Conservation (phyloP, 37 sponge, comb jelly and placozoan species). For the Trichoplax adhaerens region DNA sequence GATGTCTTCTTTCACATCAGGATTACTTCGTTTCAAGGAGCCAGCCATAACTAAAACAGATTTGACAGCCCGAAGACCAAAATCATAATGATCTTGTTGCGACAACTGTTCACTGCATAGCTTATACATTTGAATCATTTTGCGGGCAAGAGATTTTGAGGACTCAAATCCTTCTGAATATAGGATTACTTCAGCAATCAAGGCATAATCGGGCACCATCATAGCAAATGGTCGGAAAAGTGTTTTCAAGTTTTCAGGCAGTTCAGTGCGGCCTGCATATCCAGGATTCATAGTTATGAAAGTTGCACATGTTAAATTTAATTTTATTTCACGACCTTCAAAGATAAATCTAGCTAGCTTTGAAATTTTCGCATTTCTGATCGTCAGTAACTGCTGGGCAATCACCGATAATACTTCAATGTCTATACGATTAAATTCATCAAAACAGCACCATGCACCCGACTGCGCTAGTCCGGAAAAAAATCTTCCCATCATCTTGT, state of each 20-base stretch:
- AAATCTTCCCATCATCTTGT: slow-evolving; percentile 98
- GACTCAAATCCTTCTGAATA: slow-evolving; percentile 99
- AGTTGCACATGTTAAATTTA: slow-evolving; percentile 72
- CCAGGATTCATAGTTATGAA: slow-evolving; percentile 99
- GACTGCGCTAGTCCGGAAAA: slow-evolving; percentile 98
- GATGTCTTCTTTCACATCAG: slow-evolving; percentile 72
- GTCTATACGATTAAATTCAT: slow-evolving; percentile 97
- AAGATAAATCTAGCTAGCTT: slow-evolving; percentile 75
- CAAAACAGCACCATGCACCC: slow-evolving; percentile 99
- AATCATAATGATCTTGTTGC: slow-evolving; percentile 96
- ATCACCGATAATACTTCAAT: slow-evolving; percentile 98
- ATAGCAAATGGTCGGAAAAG: slow-evolving; percentile 98
- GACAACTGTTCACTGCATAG: slow-evolving; percentile 95
- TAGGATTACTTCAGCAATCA: slow-evolving; percentile 96
- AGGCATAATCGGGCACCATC: slow-evolving; percentile 99
- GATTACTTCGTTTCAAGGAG: slow-evolving; percentile 82
- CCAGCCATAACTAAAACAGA: slow-evolving; percentile 99
- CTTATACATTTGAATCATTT: slow-evolving; percentile 98
- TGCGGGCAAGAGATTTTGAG: slow-evolving; percentile 75
- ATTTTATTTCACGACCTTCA: slow-evolving; percentile 94
- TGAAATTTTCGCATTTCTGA: slow-evolving; percentile 77
- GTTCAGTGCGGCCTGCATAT: slow-evolving; percentile 94
- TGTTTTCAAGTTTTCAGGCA: slow-evolving; percentile 96
- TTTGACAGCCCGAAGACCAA: slow-evolving; percentile 97
- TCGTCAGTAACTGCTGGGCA: slow-evolving; percentile 93